A percentile compares a stretch with the other conserved stretches of the same genome.
Conservation (phyloP, 2,888 invertebrate genomes). For the Drosophila engyochracea region DNA sequence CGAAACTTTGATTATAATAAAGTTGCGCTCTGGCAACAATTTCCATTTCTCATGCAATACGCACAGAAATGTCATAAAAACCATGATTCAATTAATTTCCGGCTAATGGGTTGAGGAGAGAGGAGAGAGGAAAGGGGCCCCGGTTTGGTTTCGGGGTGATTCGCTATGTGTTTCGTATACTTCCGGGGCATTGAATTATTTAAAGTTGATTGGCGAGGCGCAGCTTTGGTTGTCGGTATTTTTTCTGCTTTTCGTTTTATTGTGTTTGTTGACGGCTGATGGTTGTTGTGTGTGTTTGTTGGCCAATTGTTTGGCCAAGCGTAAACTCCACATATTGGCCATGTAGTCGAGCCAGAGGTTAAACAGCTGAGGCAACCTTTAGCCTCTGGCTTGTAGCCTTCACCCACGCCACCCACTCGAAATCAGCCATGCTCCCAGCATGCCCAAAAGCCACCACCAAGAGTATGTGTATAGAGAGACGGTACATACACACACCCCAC, state of each 20-base stretch:
- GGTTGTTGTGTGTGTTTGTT: conserved; percentile 18
- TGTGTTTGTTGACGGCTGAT: conserved; percentile 16
- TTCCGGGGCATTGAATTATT: conserved; percentile 68
- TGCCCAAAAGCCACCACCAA: conserved; percentile 60
- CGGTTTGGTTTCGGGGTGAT: conserved; percentile 4
- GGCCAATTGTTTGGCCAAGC: conserved; percentile 65
- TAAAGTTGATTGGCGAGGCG: conserved; percentile 67
- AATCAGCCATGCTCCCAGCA: background rate
- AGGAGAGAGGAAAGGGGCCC: background rate
- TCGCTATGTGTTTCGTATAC: conserved; percentile 8
- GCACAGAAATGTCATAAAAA: conserved; percentile 25
- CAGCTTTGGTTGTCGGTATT: conserved; percentile 29
- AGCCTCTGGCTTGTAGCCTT: conserved; percentile 2
- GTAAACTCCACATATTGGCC: conserved; percentile 60
- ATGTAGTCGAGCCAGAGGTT: conserved; percentile 56
- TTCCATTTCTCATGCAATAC: conserved; percentile 4
- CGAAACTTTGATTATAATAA: conserved; percentile 2
- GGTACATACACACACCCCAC: conserved; percentile 3
- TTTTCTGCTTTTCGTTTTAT: background rate
- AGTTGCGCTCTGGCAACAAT: conserved; percentile 16
- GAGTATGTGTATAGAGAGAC: conserved; percentile 8
- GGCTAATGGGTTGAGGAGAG: background rate
- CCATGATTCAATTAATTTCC: conserved; percentile 49
- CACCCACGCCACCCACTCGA: conserved; percentile 19
- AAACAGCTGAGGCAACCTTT: conserved; percentile 64